Conservation (phyloP, 2,113 vertebrate genomes). For the Megaptera novaeangliae region DNA sequence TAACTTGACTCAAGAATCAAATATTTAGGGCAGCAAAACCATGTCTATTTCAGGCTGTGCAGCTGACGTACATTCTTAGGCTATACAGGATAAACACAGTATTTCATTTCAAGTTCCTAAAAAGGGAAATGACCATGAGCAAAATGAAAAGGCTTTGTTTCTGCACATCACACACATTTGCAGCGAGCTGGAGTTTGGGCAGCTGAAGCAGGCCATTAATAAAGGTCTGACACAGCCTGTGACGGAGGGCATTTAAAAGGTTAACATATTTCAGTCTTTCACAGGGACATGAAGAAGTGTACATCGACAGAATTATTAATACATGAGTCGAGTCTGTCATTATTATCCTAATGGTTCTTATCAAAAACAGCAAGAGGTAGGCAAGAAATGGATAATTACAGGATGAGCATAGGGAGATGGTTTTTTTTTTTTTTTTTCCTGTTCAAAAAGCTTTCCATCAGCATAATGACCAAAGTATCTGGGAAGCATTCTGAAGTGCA, state of each 20-base stretch:
- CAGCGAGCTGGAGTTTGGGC: not conserved
- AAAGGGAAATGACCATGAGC: constrained; percentile 56
- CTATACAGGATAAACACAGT: constrained; percentile 55
- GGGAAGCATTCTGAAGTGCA: constrained; percentile 40
- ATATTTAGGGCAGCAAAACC: constrained; percentile 70
- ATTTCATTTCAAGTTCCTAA: constrained; percentile 67
- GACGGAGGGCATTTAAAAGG: constrained; percentile 30
- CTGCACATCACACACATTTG: not conserved
- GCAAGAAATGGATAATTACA: constrained; percentile 63
- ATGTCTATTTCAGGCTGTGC: constrained; percentile 62
- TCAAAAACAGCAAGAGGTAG: constrained; percentile 70
- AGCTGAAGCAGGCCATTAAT: not conserved
- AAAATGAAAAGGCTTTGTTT: constrained; percentile 44
- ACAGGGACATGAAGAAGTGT: constrained; percentile 36
- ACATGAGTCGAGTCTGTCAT: constrained; percentile 45
- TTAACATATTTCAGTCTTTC: constrained; percentile 58
- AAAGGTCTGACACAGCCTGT: not conserved
- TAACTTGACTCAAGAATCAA: constrained; percentile 70
- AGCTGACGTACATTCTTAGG: constrained; percentile 65
- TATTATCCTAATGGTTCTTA: constrained; percentile 57
- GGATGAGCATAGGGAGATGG: constrained; percentile 12
- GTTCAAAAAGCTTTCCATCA: constrained; percentile 48
- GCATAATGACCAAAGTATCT: constrained; percentile 37
- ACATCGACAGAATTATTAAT: constrained; percentile 52
- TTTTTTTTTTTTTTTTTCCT: not conserved